A percentile compares a stretch with the other conserved stretches of the same genome.
Evolutionary conservation across 2,797 vertebrate species (phyloP).

Genomic region (Pangasius macronema): DNA sequence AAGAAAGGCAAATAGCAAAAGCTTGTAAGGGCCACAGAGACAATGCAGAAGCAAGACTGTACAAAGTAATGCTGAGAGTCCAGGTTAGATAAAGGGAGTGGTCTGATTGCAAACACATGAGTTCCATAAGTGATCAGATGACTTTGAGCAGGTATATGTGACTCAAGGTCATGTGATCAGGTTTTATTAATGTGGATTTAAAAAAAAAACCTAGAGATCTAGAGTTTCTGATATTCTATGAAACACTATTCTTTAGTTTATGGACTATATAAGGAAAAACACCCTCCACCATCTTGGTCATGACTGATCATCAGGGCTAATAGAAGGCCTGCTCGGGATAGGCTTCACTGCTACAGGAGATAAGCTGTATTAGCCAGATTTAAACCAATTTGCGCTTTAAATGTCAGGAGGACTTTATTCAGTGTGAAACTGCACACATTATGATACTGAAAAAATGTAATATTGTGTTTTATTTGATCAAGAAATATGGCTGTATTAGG

Average conservation of each 20-base stretch:
- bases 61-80: background rate
- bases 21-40: background rate
- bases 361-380: background rate
- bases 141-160: background rate
- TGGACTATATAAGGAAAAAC: background rate
- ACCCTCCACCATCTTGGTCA: background rate
- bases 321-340: background rate
- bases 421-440: background rate
- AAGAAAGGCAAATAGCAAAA: background rate
- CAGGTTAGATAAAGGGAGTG: background rate
- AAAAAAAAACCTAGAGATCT: background rate
- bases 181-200: background rate
- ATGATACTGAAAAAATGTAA: background rate
- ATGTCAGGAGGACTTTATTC: conserved; percentile 3
- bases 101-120: background rate
- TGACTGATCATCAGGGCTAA: background rate
- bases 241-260: background rate
- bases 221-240: background rate
- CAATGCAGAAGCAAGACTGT: background rate
- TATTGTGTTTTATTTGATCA: background rate
- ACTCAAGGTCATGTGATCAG: background rate
- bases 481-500: background rate
- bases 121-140: background rate
- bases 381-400: background rate
- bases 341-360: background rate